Base-by-base conservation (phyloP, 2,113 vertebrate genomes). In the Misgurnus mizolepis region DNA sequence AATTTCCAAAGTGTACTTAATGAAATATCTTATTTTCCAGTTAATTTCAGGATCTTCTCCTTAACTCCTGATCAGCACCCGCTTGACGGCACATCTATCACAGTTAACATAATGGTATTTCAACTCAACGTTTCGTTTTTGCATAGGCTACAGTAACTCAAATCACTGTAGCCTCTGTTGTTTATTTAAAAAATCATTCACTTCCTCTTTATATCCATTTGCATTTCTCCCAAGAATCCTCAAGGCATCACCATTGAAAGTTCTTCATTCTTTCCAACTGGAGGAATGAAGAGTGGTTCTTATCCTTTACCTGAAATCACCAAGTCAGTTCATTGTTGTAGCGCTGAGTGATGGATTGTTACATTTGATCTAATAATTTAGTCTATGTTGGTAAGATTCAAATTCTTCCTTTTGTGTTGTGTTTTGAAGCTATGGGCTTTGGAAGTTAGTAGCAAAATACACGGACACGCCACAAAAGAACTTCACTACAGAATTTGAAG, bases 21-120 rank as follows among this genome's bases (percentile, higher is more conserved):
- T 69, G 3, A 22, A 11, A 34, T 34, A 0, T 2, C 7, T 49
- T 50, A 5, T 22, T 84, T 0, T 81, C 9, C 76, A 93, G 92
- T 93, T 68, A 40, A 79, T 82, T 93, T 81, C 84, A 91, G 92
- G 80, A 83, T 92, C 49, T 93, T 92, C 89, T 88, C 80, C 7
- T 1, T 93, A 79, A 89, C 84, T 2, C 88, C 90, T 5, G 9
- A 22, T 40, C 88, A 91, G 87, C 68, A 84, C 82, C 89, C 91
- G 10, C 53, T 71, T 1, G 61, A 89, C 2, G 82, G 85, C n/a
- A 79, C 49, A 7, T 40, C 85, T 4, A 76, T 93, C 61, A 14
- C 69, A 15, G 86, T 92, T 64, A 86, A 92, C 14, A 84, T 93
- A 74, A 68, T 86, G 89, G 91, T 93, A 88, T 0, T 53, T 14